phyloP scores from a whole-genome alignment of 2,888 invertebrate genomes.

The Phaedon cochleariae region DNA sequence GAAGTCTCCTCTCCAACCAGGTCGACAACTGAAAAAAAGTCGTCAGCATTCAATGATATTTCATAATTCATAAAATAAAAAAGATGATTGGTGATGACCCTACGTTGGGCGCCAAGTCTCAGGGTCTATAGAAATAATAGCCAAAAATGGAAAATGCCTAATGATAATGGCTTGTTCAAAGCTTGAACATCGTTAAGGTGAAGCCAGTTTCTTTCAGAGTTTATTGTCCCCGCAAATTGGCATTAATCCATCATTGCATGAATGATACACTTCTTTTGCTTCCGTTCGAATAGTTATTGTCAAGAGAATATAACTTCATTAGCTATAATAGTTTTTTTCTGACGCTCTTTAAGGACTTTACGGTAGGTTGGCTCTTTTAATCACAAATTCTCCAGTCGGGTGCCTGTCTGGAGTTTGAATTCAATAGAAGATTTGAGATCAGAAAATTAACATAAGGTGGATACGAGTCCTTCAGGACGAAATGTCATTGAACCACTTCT shows the following conservation, averaged over 20 bases:
- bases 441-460: too few species aligned
- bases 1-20: constrained; percentile 91
- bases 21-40: constrained; percentile 81
- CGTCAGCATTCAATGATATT: constrained; percentile 45
- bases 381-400: background rate
- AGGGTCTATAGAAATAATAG: too few species aligned
- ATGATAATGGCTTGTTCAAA: too few species aligned
- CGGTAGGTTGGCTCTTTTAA: background rate
- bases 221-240: background rate
- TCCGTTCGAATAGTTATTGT: background rate
- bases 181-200: too few species aligned
- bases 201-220: too few species aligned
- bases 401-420: too few species aligned
- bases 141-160: too few species aligned
- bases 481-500: too few species aligned
- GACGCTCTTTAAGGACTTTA: background rate
- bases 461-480: too few species aligned
- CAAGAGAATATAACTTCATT: background rate
- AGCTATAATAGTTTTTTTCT: background rate
- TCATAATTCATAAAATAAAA: too few species aligned
- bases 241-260: background rate
- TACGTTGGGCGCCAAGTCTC: background rate
- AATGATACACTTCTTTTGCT: background rate
- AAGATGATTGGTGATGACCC: too few species aligned
- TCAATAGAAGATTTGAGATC: too few species aligned